Evolutionary conservation across 2,113 vertebrate species (phyloP).

Genomic region (Todiramphus chloris): DNA sequence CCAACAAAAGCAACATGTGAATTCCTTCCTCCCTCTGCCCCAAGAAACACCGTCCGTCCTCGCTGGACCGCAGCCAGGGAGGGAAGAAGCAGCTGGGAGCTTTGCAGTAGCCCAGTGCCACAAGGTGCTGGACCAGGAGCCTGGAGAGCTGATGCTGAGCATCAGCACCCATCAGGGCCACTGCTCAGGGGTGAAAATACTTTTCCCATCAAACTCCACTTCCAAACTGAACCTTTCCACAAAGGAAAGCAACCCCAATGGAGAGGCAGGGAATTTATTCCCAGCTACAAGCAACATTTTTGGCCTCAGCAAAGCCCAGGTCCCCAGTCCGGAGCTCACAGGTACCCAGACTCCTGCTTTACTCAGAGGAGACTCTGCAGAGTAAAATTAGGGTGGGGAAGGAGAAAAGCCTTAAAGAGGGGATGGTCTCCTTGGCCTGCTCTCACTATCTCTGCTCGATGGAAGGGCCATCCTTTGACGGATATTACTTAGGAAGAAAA

Average conservation of each 20-base stretch:
- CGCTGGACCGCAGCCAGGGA: fast-evolving
- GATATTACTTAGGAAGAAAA: slow-evolving; percentile 28
- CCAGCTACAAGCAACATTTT: background rate
- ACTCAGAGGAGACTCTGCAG: background rate
- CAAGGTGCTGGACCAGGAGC: background rate
- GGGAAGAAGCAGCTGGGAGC: background rate
- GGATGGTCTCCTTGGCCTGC: background rate
- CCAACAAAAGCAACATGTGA: background rate
- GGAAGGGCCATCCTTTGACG: background rate
- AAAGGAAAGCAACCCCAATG: fast-evolving
- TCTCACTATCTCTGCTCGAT: background rate
- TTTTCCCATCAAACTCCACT: background rate
- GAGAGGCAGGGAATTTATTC: background rate
- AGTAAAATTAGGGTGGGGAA: background rate
- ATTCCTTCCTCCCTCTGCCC: background rate
- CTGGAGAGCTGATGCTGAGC: background rate
- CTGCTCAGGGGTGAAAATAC: background rate
- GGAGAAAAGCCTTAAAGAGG: background rate
- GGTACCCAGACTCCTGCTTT: background rate
- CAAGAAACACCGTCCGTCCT: background rate
- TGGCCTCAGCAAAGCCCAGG: background rate
- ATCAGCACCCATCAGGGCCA: background rate
- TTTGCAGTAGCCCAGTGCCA: fast-evolving
- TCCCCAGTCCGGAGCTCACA: fast-evolving
- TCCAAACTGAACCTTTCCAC: background rate